These are phyloP conservation scores for Ganaspis sp. DNA, from an alignment of 1,140 invertebrate genomes.

Conservation along the genomic window DNA sequence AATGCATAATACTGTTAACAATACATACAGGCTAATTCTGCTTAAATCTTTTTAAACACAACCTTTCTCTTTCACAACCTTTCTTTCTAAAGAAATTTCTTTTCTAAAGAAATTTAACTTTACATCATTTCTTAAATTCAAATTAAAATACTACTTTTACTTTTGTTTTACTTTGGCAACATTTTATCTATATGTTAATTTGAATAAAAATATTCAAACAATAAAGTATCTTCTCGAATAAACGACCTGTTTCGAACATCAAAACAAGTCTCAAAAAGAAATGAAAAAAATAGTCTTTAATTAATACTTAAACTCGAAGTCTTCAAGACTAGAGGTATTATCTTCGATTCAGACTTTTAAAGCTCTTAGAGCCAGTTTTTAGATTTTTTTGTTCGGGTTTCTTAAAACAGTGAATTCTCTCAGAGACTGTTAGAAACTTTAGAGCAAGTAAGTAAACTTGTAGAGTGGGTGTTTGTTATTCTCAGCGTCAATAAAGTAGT, in stretches of 20 bases:
- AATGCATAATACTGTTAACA: neutral
- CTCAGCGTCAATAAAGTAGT: conserved; percentile 30
- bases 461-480: conserved; percentile 3
- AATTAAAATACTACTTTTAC: no score
- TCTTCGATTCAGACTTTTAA: no score
- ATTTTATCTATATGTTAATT: neutral
- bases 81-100: neutral
- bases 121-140: neutral
- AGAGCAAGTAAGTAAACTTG: neutral
- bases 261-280: neutral
- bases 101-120: neutral
- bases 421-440: neutral
- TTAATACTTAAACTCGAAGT: no score
- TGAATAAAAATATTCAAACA: neutral
- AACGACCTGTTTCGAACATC: neutral
- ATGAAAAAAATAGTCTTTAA: neutral
- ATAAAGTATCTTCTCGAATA: neutral
- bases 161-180: no score
- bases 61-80: neutral
- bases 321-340: no score
- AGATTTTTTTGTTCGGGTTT: neutral
- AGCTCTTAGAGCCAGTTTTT: neutral
- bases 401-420: neutral
- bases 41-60: no score
- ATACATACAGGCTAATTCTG: neutral